Evolutionary conservation across 2,888 invertebrate genomes (phyloP).

Genomic region (Eupithecia centaureata): DNA sequence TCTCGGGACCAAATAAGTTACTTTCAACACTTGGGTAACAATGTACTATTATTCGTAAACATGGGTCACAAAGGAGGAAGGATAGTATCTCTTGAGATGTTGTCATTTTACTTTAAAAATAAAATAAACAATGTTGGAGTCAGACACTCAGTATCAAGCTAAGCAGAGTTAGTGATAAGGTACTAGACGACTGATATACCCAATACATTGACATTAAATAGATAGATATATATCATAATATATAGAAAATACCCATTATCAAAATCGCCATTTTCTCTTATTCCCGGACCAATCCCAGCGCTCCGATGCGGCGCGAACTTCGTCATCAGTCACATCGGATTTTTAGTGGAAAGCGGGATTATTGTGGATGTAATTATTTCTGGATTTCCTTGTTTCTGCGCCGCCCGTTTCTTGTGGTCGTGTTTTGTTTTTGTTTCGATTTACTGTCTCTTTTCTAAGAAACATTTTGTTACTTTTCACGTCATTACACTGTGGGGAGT

Average conservation of each 20-base stretch:
- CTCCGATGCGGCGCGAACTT: slow-evolving; percentile 59
- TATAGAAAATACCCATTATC: too few species aligned
- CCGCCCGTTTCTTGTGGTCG: neutral
- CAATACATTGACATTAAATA: too few species aligned
- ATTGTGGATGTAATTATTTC: slow-evolving; percentile 30
- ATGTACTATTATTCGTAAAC: too few species aligned
- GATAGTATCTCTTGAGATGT: too few species aligned
- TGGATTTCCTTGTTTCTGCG: slow-evolving; percentile 20
- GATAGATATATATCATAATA: too few species aligned
- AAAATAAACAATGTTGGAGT: neutral
- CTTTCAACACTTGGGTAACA: too few species aligned
- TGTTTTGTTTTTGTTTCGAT: neutral
- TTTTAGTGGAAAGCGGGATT: slow-evolving; percentile 37
- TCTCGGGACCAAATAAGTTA: too few species aligned
- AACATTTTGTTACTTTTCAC: neutral
- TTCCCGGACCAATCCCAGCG: slow-evolving; percentile 44
- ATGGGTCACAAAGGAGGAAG: too few species aligned
- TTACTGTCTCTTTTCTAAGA: neutral
- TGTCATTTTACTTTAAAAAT: too few species aligned
- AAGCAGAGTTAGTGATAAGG: too few species aligned
- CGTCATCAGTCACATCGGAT: slow-evolving; percentile 54
- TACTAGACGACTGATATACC: too few species aligned
- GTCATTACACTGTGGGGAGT: neutral
- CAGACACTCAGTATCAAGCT: too few species aligned
- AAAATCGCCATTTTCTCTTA: slow-evolving; percentile 16